Conservation (phyloP, 1,140 invertebrate genomes). For the Frieseomelitta varia region DNA sequence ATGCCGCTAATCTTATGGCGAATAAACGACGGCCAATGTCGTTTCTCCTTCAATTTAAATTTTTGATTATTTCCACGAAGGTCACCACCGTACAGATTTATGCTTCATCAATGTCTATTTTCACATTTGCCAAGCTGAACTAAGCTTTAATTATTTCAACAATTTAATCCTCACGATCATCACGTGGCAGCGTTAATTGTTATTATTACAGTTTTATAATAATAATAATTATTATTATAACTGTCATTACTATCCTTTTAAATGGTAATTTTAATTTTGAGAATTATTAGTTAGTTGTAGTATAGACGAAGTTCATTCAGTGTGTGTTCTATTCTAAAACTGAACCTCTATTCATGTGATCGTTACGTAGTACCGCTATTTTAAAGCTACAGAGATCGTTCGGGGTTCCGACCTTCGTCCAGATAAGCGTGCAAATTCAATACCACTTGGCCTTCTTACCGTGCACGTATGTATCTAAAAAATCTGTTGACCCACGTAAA, state of each 20-base stretch:
- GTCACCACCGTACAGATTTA: too few species aligned
- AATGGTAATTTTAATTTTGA: not conserved
- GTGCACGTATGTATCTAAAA: not conserved
- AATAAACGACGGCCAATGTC: constrained; percentile 1
- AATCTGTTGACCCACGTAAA: constrained; percentile 38
- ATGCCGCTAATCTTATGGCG: constrained; percentile 25
- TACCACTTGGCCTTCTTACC: constrained; percentile 15
- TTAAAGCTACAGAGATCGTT: constrained; percentile 30
- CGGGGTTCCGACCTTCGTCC: constrained; percentile 35
- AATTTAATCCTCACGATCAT: too few species aligned
- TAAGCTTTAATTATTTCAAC: not conserved
- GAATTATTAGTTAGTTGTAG: not conserved
- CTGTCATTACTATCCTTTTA: not conserved
- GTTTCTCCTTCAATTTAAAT: not conserved
- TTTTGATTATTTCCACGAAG: not conserved
- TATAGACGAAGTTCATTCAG: constrained; percentile 29
- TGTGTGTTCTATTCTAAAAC: constrained; percentile 36
- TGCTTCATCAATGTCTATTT: too few species aligned
- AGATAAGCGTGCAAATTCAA: constrained; percentile 28
- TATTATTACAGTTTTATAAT: too few species aligned
- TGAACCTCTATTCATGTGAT: constrained; percentile 46
- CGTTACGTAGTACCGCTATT: constrained; percentile 46
- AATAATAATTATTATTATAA: too few species aligned
- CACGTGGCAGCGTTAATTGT: too few species aligned
- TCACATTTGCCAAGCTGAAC: not conserved